These are phyloP conservation scores for Phrynosoma platyrhinos DNA, from an alignment of 2,113 vertebrate species.

Conservation along the genomic window DNA sequence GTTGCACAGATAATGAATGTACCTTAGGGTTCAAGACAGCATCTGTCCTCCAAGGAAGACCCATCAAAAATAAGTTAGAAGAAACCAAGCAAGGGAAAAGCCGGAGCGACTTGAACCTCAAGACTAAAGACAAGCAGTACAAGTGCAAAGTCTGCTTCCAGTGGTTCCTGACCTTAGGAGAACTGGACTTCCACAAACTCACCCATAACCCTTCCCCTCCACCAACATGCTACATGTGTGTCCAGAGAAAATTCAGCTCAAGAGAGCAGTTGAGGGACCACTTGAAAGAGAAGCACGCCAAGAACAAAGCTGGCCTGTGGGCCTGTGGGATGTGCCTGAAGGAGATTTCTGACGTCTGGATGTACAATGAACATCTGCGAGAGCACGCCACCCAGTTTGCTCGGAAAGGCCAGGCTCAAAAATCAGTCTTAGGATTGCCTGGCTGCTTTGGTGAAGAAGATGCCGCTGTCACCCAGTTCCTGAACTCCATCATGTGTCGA, in stretches of 20 bases:
- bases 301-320: slow-evolving; percentile 92
- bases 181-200: slow-evolving; percentile 95
- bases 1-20: slow-evolving; percentile 22
- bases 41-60: slow-evolving; percentile 62
- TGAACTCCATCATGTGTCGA: slow-evolving; percentile 87
- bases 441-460: slow-evolving; percentile 83
- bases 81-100: slow-evolving; percentile 74
- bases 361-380: slow-evolving; percentile 96
- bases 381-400: slow-evolving; percentile 95
- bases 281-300: slow-evolving; percentile 92
- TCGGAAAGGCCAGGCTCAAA: slow-evolving; percentile 88
- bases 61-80: slow-evolving; percentile 63
- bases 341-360: slow-evolving; percentile 95
- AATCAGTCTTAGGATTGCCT: slow-evolving; percentile 82
- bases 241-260: slow-evolving; percentile 95
- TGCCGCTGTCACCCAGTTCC: slow-evolving; percentile 84
- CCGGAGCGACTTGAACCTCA: slow-evolving; percentile 75
- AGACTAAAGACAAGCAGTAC: slow-evolving; percentile 88
- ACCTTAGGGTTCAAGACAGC: slow-evolving; percentile 45
- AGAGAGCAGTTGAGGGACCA: slow-evolving; percentile 93
- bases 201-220: slow-evolving; percentile 94
- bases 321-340: slow-evolving; percentile 97
- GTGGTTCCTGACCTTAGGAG: slow-evolving; percentile 91
- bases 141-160: slow-evolving; percentile 97
- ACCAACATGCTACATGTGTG: slow-evolving; percentile 98